Evolutionary conservation across 2,888 invertebrate species (phyloP), one percentile per base, ranked within the genome.

Genomic region (Seira musarum): DNA sequence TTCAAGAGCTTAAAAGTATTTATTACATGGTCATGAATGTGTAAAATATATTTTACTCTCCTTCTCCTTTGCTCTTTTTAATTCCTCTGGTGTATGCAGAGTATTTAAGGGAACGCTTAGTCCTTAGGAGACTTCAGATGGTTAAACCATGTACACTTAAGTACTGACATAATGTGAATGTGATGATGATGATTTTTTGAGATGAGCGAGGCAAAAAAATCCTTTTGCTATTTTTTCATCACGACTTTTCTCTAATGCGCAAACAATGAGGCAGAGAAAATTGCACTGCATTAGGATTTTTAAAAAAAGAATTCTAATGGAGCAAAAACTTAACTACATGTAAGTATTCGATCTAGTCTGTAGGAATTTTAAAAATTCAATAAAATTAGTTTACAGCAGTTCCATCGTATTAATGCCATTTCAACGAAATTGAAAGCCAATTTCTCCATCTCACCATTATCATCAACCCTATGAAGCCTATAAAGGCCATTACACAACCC

Each of bases 1-100:
- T 67, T 75, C 75, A 68, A 75, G 75, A 67, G 60, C 75, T 75
- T 75, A 67, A n/a, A 75, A 68, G 75, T 75, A 75, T 75, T 67
- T 75, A 75, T 75, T 75, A 57, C 60, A 61, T 46, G 53, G 67
- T 75, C 75, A 68, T 75, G 75, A 67, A 75, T 15, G 64, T 40
- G 40, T 40, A 40, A 40, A 8, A 40, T 40, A n/a, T n/a, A n/a
- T n/a, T n/a, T n/a, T n/a, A n/a, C n/a, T n/a, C n/a, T n/a, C n/a
- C n/a, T 40, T 40, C 13, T 40, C 40, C 40, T 40, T 8, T 40
- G 40, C 40, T 40, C 13, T 40, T 40, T 40, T 40, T 40, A 40
- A 40, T 40, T 40, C 40, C 40, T 40, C 13, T 40, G 40, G 6
- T n/a, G n/a, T n/a, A n/a, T n/a, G n/a, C n/a, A n/a, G n/a, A 40